Evolutionary conservation across 2,888 invertebrate genomes (phyloP), one percentile per base, ranked within the genome.

Genomic region (Teleiodes luculella): DNA sequence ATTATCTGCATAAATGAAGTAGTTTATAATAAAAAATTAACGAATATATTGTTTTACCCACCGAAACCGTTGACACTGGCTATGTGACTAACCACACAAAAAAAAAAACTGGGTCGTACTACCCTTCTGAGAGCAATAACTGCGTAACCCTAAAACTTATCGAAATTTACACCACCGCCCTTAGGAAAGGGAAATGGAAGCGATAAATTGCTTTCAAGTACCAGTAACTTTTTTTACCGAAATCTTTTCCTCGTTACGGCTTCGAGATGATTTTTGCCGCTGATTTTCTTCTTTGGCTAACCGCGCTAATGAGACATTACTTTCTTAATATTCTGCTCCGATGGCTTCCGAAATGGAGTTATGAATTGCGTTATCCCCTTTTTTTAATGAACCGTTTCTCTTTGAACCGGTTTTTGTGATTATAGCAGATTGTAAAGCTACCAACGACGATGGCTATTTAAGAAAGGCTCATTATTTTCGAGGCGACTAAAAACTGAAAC

Each of bases 281-380:
- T 58, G 54, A 61, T 56, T 65, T 58, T 57, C 57, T 45, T 56
- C 58, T 48, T 54, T 54, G 55, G 54, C 61, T 55, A 58, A 52
- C 48, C 50, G 48, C 53, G 55, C 53, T 58, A 66, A 62, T 62
- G 61, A 62, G 57, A 55, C 63, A 45, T 62, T 57, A 48, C 58
- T 61, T 62, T 62, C 18, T 62, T 61, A 62, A 65, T 61, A 59
- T 61, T 60, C 57, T 50, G 45, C 46, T 51, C 37, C 31, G 37
- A 54, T 49, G 36, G 37, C 28, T 28, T 28, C 49, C 28, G 24
- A 46, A 46, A 28, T 24, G 30, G 28, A 31, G 18, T 43, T 52
- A 39, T 43, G 31, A 37, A 36, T 49, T 36, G 24, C 20, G 24
- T 37, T 37, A 49, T 24, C 28, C 13, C n/a, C 36, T 24, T 49